Base-by-base conservation (phyloP, 2,113 vertebrate species). In the Hirundichthys speculiger region DNA sequence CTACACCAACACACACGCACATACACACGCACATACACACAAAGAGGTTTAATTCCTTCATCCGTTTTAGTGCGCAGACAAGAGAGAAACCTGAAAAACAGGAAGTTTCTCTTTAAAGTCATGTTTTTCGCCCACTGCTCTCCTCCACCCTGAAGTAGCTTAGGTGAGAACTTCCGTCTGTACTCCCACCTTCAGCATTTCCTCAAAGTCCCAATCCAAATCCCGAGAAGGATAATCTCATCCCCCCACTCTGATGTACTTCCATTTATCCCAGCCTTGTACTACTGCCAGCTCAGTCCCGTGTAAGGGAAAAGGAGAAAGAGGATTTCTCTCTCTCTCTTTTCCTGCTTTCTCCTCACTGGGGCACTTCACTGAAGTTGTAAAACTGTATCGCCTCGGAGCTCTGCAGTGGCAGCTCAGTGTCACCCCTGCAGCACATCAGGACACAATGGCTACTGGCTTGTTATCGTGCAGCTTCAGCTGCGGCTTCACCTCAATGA, bases 321-420 rank as follows among this genome's bases (percentile, higher is more conserved):
- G 76, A 80, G 86, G 87, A 91, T 91, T 91, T 89, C 54, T 34
- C n/a, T n/a, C n/a, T n/a, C n/a, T n/a, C n/a, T n/a, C n/a, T n/a
- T n/a, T n/a, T 60, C 42, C 75, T 70, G 81, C 84, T 85, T 86
- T 76, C 66, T 72, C 70, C 72, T 64, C 73, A 77, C 78, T 83
- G 42, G 43, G 75, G 68, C 83, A 70, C 90, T 86, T 89, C 79
- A 76, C 80, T 70, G 69, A 77, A 72, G 82, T 83, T 83, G 82
- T 90, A 91, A 91, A 77, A 78, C 83, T 27, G 38, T 75, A 66
- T 75, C 51, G 38, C 58, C 77, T 77, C 0, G 43, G 62, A 84
- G 81, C 81, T 57, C 53, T 19, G 2, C 25, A 19, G 58, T 72
- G 74, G 69, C 55, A 69, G 54, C 68, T 87, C 75, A 75, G 64